A percentile compares a stretch with the other conserved stretches of the same genome.
phyloP scores from a whole-genome alignment of 2,888 invertebrate genomes.

The Pediacus dermestoides region DNA sequence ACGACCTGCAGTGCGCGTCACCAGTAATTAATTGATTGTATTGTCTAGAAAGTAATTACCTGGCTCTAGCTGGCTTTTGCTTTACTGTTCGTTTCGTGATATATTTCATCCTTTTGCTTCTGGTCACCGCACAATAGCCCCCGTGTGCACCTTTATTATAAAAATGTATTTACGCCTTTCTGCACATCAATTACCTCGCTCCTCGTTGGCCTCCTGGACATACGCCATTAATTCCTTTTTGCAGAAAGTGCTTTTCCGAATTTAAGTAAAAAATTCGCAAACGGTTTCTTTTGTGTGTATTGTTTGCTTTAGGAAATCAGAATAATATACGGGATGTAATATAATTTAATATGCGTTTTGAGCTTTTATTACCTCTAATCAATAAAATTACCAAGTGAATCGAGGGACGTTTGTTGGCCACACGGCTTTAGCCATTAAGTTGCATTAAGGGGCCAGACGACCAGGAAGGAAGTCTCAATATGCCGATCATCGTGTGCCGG shows the following conservation, averaged over 20 bases:
- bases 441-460: constrained; percentile 39
- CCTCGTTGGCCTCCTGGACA: too few species aligned
- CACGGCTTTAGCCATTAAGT: constrained; percentile 38
- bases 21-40: constrained; percentile 53
- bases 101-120: constrained; percentile 49
- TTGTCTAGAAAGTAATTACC: constrained; percentile 53
- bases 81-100: constrained; percentile 39
- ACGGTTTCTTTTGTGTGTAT: too few species aligned
- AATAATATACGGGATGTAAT: constrained; percentile 15
- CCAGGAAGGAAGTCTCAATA: constrained; percentile 50
- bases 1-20: constrained; percentile 48
- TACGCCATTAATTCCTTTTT: too few species aligned
- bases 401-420: constrained; percentile 23
- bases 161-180: constrained; percentile 39
- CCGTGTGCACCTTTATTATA: constrained; percentile 30
- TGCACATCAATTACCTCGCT: constrained; percentile 33
- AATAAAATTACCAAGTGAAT: constrained; percentile 38
- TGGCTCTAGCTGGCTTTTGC: constrained; percentile 45
- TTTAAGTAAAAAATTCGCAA: too few species aligned
- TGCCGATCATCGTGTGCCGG: constrained; percentile 47
- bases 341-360: constrained; percentile 22
- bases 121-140: constrained; percentile 46
- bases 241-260: too few species aligned
- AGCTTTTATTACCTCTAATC: constrained; percentile 29
- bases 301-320: constrained; percentile 25